phyloP scores from a whole-genome alignment of 2,113 vertebrate species.

The Taxidea taxus region DNA sequence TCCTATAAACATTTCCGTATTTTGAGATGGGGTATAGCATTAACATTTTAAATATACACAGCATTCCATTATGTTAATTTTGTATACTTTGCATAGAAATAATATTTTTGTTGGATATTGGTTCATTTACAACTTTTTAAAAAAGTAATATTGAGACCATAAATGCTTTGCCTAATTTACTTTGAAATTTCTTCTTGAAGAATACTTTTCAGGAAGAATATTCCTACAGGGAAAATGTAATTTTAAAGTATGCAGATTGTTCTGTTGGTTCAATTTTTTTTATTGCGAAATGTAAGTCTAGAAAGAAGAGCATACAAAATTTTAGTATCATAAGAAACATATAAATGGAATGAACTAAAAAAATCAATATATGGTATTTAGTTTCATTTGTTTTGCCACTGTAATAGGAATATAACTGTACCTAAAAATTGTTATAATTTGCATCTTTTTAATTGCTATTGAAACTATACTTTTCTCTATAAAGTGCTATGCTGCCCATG shows the following conservation, averaged over 20 bases:
- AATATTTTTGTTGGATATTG: neutral
- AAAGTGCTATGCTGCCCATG: neutral
- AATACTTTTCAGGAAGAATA: neutral
- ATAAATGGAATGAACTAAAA: neutral
- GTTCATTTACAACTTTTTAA: neutral
- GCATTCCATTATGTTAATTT: neutral
- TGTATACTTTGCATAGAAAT: neutral
- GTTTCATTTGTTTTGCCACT: neutral
- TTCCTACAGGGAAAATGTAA: slow-evolving; percentile 8
- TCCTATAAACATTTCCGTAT: neutral
- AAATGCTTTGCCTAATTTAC: neutral
- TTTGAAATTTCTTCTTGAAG: neutral
- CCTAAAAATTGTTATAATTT: neutral
- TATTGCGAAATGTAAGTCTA: neutral
- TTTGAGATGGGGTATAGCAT: neutral
- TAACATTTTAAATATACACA: neutral
- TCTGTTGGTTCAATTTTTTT: neutral
- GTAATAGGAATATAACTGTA: neutral
- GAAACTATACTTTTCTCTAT: neutral
- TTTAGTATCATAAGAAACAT: neutral
- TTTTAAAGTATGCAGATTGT: neutral
- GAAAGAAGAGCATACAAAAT: neutral
- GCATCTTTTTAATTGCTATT: neutral
- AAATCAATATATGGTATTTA: neutral
- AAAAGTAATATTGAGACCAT: neutral